Evolutionary conservation across 37 sponge, comb jelly and placozoan species (phyloP).

Genomic region (Dysidea cf. avara): DNA sequence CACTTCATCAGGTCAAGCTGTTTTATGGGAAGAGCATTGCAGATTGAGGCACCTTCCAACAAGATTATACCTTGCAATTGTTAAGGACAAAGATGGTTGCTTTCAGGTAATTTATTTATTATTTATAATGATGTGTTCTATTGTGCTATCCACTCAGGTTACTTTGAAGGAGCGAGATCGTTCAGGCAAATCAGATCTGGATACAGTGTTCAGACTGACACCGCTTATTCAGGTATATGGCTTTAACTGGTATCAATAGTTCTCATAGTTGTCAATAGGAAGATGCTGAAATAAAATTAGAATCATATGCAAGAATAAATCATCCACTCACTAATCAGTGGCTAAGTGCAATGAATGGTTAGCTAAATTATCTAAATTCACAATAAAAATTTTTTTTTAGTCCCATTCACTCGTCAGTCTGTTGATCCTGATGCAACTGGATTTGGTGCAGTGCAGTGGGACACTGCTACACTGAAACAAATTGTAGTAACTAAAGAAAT

Average conservation of each 20-base stretch:
- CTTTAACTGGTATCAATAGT: no score
- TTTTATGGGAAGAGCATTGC: conserved; percentile 69
- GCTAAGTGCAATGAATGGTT: conserved; percentile 65
- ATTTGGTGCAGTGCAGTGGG: conserved; percentile 61
- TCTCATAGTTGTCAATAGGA: conserved; percentile 38
- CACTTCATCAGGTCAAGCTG: conserved; percentile 37
- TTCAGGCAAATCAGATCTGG: conserved; percentile 5
- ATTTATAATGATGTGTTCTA: background rate
- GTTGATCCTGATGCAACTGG: conserved; percentile 31
- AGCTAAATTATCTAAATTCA: no score
- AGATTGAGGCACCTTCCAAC: conserved; percentile 78
- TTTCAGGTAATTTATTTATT: background rate
- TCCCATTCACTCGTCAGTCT: background rate
- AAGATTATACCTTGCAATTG: conserved; percentile 65
- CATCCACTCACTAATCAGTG: conserved; percentile 52
- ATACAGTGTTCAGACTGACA: conserved; percentile 59
- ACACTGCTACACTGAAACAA: conserved; percentile 47
- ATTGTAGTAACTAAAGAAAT: conserved; percentile 1
- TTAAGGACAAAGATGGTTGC: conserved; percentile 1
- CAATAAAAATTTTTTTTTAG: no score
- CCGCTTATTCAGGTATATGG: conserved; percentile 49
- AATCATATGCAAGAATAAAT: conserved; percentile 69
- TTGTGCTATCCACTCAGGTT: no score
- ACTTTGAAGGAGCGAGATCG: no score
- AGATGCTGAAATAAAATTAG: conserved; percentile 40